Percentiles rank a stretch among this genome's conserved stretches.
These are phyloP conservation scores for Melieria crassipennis DNA, from an alignment of 2,888 invertebrate genomes.

Conservation along the genomic window DNA sequence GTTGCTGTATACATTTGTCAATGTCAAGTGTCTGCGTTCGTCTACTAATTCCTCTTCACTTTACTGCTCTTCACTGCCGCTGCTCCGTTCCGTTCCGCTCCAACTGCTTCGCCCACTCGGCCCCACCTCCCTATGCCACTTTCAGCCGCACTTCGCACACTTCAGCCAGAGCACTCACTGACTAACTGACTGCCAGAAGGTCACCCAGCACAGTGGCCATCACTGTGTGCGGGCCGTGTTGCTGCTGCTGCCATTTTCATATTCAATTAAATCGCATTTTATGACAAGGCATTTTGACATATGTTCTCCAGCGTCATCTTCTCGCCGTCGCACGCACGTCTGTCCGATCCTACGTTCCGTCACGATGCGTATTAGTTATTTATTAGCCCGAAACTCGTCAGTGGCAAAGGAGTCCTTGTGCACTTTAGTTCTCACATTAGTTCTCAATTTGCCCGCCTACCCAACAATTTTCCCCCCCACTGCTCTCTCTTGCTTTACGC, in stretches of 20 bases:
- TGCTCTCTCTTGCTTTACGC: too few species aligned
- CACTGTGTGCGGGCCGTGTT: not conserved
- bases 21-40: constrained; percentile 25
- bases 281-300: constrained; percentile 47
- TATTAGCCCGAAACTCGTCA: too few species aligned
- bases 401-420: too few species aligned
- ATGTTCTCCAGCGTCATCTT: constrained; percentile 11
- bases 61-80: not conserved
- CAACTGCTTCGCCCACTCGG: too few species aligned
- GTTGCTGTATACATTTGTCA: constrained; percentile 34
- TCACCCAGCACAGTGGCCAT: not conserved
- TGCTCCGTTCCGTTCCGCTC: not conserved
- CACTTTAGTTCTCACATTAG: too few species aligned
- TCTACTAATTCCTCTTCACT: not conserved
- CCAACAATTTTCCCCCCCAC: too few species aligned
- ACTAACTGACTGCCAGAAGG: not conserved
- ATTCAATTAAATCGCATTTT: constrained; percentile 49
- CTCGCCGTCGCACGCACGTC: too few species aligned
- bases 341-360: too few species aligned
- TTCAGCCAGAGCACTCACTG: not conserved
- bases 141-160: not conserved
- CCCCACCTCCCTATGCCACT: not conserved
- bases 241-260: constrained; percentile 38
- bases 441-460: too few species aligned
- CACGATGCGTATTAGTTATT: too few species aligned